Evolutionary conservation across 2,888 invertebrate genomes (phyloP).

Genomic region (Ashinkailepas kermadecensis): DNA sequence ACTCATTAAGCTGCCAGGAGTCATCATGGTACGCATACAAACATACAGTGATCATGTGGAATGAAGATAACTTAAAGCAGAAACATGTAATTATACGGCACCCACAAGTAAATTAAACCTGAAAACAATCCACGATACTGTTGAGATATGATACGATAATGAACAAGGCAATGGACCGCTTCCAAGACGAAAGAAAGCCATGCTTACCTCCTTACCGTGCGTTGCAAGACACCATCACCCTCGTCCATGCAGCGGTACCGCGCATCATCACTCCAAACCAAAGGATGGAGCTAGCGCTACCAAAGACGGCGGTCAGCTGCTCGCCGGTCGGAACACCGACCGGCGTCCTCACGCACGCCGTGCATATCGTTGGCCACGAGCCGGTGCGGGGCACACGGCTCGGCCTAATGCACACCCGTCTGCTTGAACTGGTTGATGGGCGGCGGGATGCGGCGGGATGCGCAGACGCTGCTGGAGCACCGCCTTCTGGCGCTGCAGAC

Average conservation of each 20-base stretch:
- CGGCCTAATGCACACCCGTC: slow-evolving; percentile 59
- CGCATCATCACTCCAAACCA: not conserved
- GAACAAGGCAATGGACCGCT: too few relatives aligned
- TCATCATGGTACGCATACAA: too few relatives aligned
- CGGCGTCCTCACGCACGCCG: not conserved
- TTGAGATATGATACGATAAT: too few relatives aligned
- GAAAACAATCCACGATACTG: too few relatives aligned
- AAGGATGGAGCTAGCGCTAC: not conserved
- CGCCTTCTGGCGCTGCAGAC: slow-evolving; percentile 93
- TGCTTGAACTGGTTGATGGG: slow-evolving; percentile 99
- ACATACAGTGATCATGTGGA: too few relatives aligned
- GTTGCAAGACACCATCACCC: not conserved
- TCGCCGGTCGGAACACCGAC: not conserved
- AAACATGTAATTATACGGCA: too few relatives aligned
- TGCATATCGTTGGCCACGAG: not conserved
- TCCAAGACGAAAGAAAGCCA: not conserved
- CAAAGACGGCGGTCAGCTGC: not conserved
- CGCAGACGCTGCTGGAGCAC: slow-evolving; percentile 93
- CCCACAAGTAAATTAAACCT: too few relatives aligned
- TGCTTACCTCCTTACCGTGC: not conserved
- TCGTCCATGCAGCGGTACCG: too few relatives aligned
- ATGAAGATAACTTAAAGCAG: too few relatives aligned
- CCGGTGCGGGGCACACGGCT: too few relatives aligned
- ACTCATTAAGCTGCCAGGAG: not conserved
- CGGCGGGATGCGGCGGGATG: slow-evolving; percentile 90